Base-by-base conservation (phyloP, 2,888 invertebrate species). In the Eupithecia dodoneata region DNA sequence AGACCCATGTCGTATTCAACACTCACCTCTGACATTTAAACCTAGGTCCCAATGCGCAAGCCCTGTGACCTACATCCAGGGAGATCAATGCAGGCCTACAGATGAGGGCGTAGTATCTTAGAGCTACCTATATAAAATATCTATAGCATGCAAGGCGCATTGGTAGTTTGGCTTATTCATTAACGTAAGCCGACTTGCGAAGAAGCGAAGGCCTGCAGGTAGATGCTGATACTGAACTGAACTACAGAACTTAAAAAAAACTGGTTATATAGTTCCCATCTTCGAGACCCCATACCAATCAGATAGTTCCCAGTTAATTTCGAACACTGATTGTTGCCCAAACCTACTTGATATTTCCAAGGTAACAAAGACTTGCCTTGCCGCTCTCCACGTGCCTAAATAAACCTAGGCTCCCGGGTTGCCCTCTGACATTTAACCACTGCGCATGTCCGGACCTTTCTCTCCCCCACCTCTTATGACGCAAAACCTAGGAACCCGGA, bases 381-480 rank as follows among this genome's bases (percentile, higher is more conserved):
- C 15, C 42, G 2, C 10, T 63, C 3, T 63, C 18, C 63, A 63
- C 59, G 59, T 63, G 15, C 18, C n/a, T 69, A 44, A 42, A 65
- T 69, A 44, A 42, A 65, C 88, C 86, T 88, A 90, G 89, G 87
- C 84, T 86, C 88, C 92, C 90, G 91, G 91, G 92, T 80, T 91
- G 93, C 92, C 93, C 94, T 93, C 91, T 94, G 94, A 92, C 94
- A 94, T 94, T 94, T 86, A 84, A 81, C 18, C 81, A 80, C 81
- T 84, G 90, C 93, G 94, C 93, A 91, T 90, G 93, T 92, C 90
- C 86, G 75, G 71, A 69, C 76, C 82, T 76, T 86, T 79, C 83
- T 12, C 65, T 81, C 77, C 78, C 77, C 81, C 30, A 5, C n/a
- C 10, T 18, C 79, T 84, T 89, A 91, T 94, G 94, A 93, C 94